Evolutionary conservation across 2,113 vertebrate genomes (phyloP), one percentile per base, ranked within the genome.

Genomic region (Mionectes macconnelli): DNA sequence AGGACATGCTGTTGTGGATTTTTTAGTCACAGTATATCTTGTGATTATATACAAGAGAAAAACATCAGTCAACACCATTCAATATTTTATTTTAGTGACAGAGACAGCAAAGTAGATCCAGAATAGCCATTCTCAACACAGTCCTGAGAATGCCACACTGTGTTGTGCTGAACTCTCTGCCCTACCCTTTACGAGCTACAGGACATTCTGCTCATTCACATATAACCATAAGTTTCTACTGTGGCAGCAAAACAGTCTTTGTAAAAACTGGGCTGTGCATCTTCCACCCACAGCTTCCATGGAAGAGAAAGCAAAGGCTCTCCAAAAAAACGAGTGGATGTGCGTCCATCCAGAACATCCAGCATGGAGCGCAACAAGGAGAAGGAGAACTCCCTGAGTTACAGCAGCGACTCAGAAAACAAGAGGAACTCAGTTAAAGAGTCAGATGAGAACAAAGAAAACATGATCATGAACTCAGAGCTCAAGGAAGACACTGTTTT

Each of bases 361-460:
- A 99, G 99, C 78, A 89, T 97, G 6, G 99, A 99, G 87, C 98
- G 97, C 86, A 98, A 97, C 93, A 97, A 94, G 73, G 98, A 98
- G 67, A 90, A 95, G 84, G 98, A 98, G 40, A 97, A 97, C 79
- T 95, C 97, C 0, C 81, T 97, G 27, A 96, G 93, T 60, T 98
- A 98, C 18, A 90, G 97, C 3, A 98, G 97, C 1, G 92, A 97
- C 62, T 59, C 93, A 0, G 99, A 99, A 93, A 97, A 96, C 96
- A 99, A 98, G 89, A 28, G 97, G 90, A 84, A 97, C 8, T 97
- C 91, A 0, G 89, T 91, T 42, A 98, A 98, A 77, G 98, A 98
- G 85, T 98, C 98, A 0, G 99, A 99, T 42, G 99, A 99, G 98
- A 99, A 99, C 98, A 99, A 99, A 97, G 99, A 99, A 97, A 99